Evolutionary conservation across 2,888 invertebrate species (phyloP).

Genomic region (Iselma pallidipennis): DNA sequence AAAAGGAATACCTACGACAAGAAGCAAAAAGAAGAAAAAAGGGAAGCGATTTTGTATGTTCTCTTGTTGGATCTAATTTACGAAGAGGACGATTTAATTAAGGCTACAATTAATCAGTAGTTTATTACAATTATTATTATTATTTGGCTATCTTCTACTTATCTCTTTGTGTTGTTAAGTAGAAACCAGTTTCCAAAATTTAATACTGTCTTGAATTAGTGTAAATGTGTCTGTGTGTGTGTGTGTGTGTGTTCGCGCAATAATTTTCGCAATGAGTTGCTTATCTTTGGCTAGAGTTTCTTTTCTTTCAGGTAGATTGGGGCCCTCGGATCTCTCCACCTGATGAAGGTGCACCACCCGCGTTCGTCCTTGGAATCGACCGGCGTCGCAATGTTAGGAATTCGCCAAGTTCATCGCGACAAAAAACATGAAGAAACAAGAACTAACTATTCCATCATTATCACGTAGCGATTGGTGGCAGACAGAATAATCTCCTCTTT

Average conservation of each 20-base stretch:
- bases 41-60: too few species aligned
- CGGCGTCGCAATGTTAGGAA: conserved; percentile 44
- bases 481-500: not conserved
- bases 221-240: not conserved
- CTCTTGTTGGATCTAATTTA: too few species aligned
- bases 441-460: not conserved
- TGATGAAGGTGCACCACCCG: conserved; percentile 53
- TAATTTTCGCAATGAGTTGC: conserved; percentile 34
- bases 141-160: too few species aligned
- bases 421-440: conserved; percentile 36
- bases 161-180: too few species aligned
- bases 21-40: too few species aligned
- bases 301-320: conserved; percentile 48
- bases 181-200: conserved; percentile 17
- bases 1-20: too few species aligned
- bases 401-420: conserved; percentile 45
- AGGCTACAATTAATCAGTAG: too few species aligned
- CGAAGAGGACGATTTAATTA: too few species aligned
- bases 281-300: conserved; percentile 39
- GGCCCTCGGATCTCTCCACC: conserved; percentile 37
- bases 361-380: conserved; percentile 52
- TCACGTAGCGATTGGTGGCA: not conserved
- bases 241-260: conserved; percentile 21
- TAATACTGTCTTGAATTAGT: not conserved
- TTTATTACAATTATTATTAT: too few species aligned